Evolutionary conservation across 2,113 vertebrate species (phyloP).

Genomic region (Calyptomena viridis): DNA sequence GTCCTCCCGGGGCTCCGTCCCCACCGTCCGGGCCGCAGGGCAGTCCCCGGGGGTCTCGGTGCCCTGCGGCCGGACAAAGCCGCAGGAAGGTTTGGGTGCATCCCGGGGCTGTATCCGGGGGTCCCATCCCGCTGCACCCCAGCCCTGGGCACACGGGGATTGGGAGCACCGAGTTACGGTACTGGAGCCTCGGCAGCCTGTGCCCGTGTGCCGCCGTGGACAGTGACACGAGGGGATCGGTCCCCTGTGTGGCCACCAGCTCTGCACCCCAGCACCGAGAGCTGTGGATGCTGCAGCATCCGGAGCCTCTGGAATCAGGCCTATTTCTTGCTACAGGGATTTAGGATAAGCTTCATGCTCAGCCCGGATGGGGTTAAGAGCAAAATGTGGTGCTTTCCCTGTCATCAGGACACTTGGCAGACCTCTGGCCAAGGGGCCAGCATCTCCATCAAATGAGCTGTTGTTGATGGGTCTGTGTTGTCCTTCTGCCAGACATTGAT

Average conservation of each 20-base stretch:
- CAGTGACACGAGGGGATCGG: background rate
- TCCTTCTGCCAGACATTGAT: background rate
- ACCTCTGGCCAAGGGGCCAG: background rate
- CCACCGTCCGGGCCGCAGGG: background rate
- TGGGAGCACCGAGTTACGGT: background rate
- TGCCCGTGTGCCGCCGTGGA: background rate
- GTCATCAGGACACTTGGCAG: background rate
- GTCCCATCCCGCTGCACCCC: background rate
- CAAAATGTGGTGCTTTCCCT: accelerated
- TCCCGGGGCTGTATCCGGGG: background rate
- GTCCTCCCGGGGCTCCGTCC: background rate
- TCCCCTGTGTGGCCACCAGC: background rate
- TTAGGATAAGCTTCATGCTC: background rate
- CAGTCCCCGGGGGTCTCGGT: background rate
- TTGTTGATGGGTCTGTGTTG: background rate
- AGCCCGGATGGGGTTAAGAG: background rate
- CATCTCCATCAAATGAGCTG: background rate
- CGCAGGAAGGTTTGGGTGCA: background rate
- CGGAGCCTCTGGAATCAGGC: background rate
- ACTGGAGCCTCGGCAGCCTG: background rate
- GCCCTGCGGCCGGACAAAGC: background rate
- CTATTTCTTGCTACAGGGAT: accelerated
- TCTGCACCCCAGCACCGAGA: background rate
- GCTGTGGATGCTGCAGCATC: background rate
- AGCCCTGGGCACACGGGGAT: background rate